Evolutionary conservation across 2,113 vertebrate genomes (phyloP).

Genomic region (Alouatta palliata): DNA sequence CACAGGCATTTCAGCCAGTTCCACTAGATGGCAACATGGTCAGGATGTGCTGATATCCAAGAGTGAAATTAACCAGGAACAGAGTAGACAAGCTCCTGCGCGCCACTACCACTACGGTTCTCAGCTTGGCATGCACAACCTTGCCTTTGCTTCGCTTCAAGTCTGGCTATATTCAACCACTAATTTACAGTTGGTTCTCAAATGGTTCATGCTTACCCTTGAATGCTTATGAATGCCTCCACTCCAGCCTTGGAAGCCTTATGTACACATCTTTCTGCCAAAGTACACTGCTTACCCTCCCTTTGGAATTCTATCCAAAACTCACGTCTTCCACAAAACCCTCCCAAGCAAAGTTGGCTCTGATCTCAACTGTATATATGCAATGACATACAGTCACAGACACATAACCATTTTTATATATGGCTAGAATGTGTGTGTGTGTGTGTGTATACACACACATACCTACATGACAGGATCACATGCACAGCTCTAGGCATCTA

Average conservation of each 20-base stretch:
- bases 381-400: neutral
- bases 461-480: neutral
- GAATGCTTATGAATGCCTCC: neutral
- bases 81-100: neutral
- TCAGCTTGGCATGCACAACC: neutral
- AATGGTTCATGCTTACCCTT: neutral
- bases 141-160: neutral
- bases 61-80: neutral
- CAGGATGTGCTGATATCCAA: neutral
- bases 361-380: neutral
- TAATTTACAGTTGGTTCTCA: constrained; percentile 20
- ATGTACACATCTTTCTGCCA: neutral
- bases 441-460: neutral
- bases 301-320: neutral
- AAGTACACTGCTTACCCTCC: neutral
- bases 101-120: rapidly evolving
- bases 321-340: constrained; percentile 22
- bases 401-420: neutral
- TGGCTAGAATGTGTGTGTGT: neutral
- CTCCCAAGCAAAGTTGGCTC: constrained; percentile 13
- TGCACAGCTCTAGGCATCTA: neutral
- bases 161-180: constrained; percentile 3
- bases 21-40: constrained; percentile 60
- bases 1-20: neutral
- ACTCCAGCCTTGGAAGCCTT: neutral